Evolutionary conservation across 2,888 invertebrate genomes (phyloP).

Genomic region (Campoletis raptor): DNA sequence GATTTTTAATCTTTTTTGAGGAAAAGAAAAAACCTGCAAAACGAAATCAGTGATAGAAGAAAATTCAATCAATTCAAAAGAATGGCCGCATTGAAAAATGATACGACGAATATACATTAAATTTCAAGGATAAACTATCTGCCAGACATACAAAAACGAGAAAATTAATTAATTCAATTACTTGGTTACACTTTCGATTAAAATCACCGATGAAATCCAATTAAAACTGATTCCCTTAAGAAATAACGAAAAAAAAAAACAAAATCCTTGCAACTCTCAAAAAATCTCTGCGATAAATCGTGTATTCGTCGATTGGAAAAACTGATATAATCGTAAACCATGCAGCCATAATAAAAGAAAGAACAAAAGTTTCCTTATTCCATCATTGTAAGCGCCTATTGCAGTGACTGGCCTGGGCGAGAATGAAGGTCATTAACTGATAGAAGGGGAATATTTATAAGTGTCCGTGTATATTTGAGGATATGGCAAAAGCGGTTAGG

Average conservation of each 20-base stretch:
- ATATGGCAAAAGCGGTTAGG: constrained; percentile 38
- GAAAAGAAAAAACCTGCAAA: neutral
- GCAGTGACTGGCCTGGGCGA: neutral
- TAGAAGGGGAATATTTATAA: constrained; percentile 7
- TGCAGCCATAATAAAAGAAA: neutral
- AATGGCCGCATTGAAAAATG: neutral
- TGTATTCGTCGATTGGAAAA: neutral
- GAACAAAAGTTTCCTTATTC: neutral
- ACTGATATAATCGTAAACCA: neutral
- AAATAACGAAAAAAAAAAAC: neutral
- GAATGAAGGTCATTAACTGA: constrained; percentile 8
- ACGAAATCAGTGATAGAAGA: neutral
- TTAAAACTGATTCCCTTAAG: neutral
- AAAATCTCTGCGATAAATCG: neutral
- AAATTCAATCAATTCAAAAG: neutral
- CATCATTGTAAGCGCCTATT: neutral
- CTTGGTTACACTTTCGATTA: neutral
- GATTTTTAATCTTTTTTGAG: neutral
- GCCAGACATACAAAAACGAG: neutral
- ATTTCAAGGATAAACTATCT: neutral
- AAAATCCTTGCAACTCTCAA: neutral
- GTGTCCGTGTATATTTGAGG: constrained; percentile 28
- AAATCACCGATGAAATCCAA: neutral
- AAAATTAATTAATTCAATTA: neutral
- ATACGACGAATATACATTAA: neutral